Conservation (phyloP, 2,888 invertebrate genomes). For the Dryadula phaetusa region DNA sequence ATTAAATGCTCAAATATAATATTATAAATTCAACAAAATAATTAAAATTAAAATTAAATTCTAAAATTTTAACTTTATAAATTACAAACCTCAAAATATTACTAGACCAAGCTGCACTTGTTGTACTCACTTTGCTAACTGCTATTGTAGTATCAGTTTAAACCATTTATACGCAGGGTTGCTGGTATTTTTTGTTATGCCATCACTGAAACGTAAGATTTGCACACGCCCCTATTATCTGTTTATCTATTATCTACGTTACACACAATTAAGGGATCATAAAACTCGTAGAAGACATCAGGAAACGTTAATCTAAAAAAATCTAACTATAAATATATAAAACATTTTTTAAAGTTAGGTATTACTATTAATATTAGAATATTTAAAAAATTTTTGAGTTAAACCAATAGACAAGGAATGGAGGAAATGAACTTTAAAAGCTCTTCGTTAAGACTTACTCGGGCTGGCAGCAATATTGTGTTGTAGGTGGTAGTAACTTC, state of each 20-base stretch:
- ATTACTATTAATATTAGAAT: too few species aligned
- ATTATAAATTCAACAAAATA: background rate
- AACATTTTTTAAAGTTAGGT: too few species aligned
- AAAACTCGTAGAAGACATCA: slow-evolving; percentile 65
- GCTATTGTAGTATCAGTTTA: slow-evolving; percentile 70
- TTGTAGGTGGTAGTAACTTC: too few species aligned
- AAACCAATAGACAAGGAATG: too few species aligned
- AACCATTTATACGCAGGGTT: slow-evolving; percentile 79
- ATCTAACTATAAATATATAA: background rate
- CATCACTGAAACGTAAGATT: slow-evolving; percentile 73
- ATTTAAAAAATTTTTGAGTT: too few species aligned
- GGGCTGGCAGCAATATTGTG: too few species aligned
- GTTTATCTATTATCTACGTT: slow-evolving; percentile 64
- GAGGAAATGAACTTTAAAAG: too few species aligned
- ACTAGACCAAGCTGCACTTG: slow-evolving; percentile 61
- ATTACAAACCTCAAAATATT: slow-evolving; percentile 49
- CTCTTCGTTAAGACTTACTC: too few species aligned
- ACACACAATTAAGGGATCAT: slow-evolving; percentile 58
- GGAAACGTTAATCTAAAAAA: slow-evolving; percentile 63
- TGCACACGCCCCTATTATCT: slow-evolving; percentile 66
- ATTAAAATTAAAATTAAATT: background rate
- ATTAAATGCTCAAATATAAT: background rate
- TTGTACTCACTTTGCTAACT: slow-evolving; percentile 66
- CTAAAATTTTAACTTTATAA: background rate
- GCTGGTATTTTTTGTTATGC: slow-evolving; percentile 75